These are phyloP conservation scores for Poecilia picta DNA, from an alignment of 2,797 vertebrate species.

Conservation along the genomic window DNA sequence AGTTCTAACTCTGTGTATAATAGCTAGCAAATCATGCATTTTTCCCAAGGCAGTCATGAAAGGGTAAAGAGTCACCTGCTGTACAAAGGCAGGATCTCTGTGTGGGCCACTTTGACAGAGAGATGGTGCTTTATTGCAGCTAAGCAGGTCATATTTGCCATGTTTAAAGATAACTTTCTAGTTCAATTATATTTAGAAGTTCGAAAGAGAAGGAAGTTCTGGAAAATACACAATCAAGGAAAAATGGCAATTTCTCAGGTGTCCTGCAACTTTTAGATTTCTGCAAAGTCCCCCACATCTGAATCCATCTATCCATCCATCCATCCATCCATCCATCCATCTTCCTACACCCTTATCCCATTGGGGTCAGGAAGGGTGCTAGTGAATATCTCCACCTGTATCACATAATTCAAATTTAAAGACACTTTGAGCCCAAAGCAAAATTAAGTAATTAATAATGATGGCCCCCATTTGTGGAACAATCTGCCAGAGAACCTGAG, in stretches of 20 bases:
- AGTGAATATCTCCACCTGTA: too few relatives aligned
- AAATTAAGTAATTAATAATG: too few relatives aligned
- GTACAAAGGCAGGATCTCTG: neutral
- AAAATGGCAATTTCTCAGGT: neutral
- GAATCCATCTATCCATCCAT: neutral
- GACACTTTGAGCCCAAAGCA: too few relatives aligned
- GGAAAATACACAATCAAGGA: neutral
- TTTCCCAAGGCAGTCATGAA: conserved; percentile 12
- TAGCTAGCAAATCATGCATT: neutral
- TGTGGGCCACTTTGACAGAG: neutral
- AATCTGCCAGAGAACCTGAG: too few relatives aligned
- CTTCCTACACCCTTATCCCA: too few relatives aligned
- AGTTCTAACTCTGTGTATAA: conserved; percentile 11
- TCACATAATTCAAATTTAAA: too few relatives aligned
- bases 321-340: neutral
- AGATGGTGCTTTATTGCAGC: neutral
- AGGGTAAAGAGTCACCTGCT: neutral
- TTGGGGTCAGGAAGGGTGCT: too few relatives aligned
- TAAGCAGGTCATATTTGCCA: neutral
- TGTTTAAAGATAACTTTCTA: neutral
- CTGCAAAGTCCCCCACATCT: neutral
- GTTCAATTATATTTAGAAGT: conserved; percentile 1
- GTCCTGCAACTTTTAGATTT: neutral
- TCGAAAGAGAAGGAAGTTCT: neutral
- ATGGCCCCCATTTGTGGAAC: too few relatives aligned